A percentile compares a stretch with the other conserved stretches of the same genome.
Conservation (phyloP, 2,113 vertebrate genomes). For the Phalacrocorax carbo region DNA sequence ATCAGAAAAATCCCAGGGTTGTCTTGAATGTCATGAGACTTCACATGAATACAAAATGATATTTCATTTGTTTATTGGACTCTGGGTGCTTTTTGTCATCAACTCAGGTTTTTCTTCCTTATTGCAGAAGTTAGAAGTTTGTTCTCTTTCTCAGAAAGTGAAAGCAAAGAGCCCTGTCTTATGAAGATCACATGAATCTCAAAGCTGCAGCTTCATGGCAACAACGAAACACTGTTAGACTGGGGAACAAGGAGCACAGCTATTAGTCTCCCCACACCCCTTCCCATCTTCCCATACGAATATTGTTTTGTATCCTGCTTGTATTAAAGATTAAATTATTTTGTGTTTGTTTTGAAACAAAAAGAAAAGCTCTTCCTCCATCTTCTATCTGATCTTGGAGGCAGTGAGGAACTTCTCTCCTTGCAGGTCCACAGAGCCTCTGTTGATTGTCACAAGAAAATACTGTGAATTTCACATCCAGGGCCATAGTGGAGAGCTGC, state of each 20-base stretch:
- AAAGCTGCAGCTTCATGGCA: neutral
- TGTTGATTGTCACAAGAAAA: neutral
- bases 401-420: neutral
- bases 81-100: neutral
- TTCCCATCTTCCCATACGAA: neutral
- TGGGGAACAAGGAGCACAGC: neutral
- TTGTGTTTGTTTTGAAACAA: neutral
- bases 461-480: neutral
- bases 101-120: neutral
- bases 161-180: neutral
- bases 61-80: neutral
- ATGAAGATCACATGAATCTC: neutral
- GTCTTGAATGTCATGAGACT: neutral
- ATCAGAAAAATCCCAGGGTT: neutral
- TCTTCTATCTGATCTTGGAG: neutral
- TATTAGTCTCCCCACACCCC: neutral
- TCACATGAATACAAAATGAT: neutral
- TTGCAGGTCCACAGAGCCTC: neutral
- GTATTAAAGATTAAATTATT: neutral
- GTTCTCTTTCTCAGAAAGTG: neutral
- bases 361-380: neutral
- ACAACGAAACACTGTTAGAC: neutral
- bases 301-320: neutral
- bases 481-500: neutral
- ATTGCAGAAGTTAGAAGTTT: neutral